Evolutionary conservation across 2,797 vertebrate species (phyloP).

Genomic region (Nasua narica): DNA sequence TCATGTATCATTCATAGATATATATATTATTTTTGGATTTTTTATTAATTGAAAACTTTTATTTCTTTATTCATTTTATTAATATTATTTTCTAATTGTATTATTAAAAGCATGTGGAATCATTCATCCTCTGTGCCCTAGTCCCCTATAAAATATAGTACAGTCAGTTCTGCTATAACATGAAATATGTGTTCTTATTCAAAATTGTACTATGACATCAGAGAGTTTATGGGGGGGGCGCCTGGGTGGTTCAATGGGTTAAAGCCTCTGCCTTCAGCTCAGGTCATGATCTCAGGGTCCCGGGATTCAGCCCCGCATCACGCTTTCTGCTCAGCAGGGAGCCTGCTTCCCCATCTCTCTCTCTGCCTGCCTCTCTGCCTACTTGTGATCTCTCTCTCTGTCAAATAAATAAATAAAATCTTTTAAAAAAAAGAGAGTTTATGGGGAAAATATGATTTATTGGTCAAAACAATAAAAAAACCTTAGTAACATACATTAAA

Average conservation of each 20-base stretch:
- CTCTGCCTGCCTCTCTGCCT: no score
- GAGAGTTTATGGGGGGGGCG: background rate
- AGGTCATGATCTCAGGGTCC: no score
- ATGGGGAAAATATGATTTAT: background rate
- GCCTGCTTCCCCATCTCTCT: no score
- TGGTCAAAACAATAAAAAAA: background rate
- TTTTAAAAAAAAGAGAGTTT: no score
- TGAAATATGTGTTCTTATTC: background rate
- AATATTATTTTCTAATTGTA: background rate
- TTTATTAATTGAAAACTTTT: background rate
- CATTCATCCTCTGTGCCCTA: no score
- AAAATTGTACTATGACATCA: background rate
- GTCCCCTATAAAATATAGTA: background rate
- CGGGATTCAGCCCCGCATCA: no score
- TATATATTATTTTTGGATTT: background rate
- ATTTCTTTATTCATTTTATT: background rate
- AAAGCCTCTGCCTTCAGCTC: no score
- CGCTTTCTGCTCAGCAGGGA: no score
- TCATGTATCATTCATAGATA: background rate
- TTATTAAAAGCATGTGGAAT: background rate
- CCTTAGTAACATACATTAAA: background rate
- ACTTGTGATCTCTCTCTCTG: no score
- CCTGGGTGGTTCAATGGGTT: no score
- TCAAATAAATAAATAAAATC: no score
- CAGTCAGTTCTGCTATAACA: background rate